Base-by-base conservation (phyloP, 1,140 invertebrate genomes). In the Liolophura sinensis region DNA sequence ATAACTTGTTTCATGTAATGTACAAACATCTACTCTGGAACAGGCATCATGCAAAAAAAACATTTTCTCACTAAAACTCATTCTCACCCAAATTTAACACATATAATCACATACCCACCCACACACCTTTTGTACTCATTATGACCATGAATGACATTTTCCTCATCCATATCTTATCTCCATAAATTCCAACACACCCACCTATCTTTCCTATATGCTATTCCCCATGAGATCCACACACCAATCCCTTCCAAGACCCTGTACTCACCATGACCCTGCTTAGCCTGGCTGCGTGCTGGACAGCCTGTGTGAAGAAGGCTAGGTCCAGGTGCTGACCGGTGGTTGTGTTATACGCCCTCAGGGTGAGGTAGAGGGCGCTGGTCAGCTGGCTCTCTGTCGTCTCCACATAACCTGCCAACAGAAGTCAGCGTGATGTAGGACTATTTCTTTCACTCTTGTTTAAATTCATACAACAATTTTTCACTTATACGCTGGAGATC, bases 251-350 rank as follows among this genome's bases (percentile, higher is more conserved):
- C 49, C 14, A 14, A 14, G n/a, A 51, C 14, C 31, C 31, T 6
- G 24, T 14, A 78, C 75, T 77, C 67, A 84, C 83, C 74, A 83
- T 65, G 40, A 84, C 77, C 60, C 83, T 60, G 65, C 77, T 82
- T 5, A 84, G 73, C 56, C 82, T 72, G 22, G 82, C 78, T 40
- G 81, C 74, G 69, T 84, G 83, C 25, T 69, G 66, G 20, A 83
- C 67, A 22, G 83, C 82, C 60, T 84, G 79, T 18, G 70, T 72
- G 65, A 84, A 83, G 71, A 84, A 84, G 25, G 82, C 81, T 18
- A 83, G 64, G n/a, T 80, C 75, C 9, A 82, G 70, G 51, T 65
- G 68, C 51, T 81, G 76, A n/a, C 70, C 76, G 12, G 77, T 82
- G 7, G 72, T 73, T 51, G 75, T 65, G 55, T 84, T 83, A 68